Percentiles rank a stretch among this genome's conserved stretches.
These are phyloP conservation scores for Heteronetta atricapilla DNA, from an alignment of 2,113 vertebrate species.

Conservation along the genomic window DNA sequence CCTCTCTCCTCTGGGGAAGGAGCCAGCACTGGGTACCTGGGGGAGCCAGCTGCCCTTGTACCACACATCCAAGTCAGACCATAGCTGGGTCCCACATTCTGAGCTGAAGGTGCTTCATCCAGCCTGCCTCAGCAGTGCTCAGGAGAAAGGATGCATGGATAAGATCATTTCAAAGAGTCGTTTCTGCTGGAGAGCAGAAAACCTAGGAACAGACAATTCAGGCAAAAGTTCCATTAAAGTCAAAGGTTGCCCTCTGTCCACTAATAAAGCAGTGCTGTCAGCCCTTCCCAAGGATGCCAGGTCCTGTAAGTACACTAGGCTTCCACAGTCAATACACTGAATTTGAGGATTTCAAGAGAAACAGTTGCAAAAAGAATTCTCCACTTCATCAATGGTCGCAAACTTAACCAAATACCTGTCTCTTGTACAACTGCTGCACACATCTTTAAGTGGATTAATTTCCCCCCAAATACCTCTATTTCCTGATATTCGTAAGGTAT, in stretches of 20 bases:
- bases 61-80: neutral
- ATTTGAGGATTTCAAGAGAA: neutral
- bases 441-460: neutral
- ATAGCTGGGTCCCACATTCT: fast-evolving
- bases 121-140: neutral
- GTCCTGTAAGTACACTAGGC: neutral
- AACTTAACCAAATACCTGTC: neutral
- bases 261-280: neutral
- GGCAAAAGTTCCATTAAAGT: neutral
- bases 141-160: neutral
- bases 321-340: fast-evolving
- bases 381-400: neutral
- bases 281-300: neutral
- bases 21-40: neutral
- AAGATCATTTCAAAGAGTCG: neutral
- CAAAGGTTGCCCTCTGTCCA: neutral
- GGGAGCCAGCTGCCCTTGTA: neutral
- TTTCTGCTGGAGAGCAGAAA: neutral
- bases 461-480: neutral
- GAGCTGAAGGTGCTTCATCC: neutral
- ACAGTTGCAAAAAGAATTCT: neutral
- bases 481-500: neutral
- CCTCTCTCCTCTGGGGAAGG: neutral
- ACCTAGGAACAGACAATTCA: neutral
- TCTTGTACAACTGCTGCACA: neutral